phyloP scores from a whole-genome alignment of 2,113 vertebrate species.

The Atlantisia rogersi region DNA sequence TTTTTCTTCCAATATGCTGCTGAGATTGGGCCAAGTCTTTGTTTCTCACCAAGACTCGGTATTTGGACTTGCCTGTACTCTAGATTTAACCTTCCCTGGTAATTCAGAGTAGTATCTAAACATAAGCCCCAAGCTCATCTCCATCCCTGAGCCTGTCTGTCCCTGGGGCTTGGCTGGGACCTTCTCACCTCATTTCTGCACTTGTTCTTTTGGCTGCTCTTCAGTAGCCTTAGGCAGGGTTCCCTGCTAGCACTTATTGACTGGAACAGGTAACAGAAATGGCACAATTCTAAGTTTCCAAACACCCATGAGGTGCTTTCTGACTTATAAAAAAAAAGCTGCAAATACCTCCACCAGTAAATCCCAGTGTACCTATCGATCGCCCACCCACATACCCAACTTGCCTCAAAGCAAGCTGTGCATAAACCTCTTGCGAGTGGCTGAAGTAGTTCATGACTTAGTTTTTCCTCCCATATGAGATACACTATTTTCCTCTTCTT shows the following conservation, averaged over 20 bases:
- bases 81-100: background rate
- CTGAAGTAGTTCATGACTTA: background rate
- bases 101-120: background rate
- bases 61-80: background rate
- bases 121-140: background rate
- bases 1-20: background rate
- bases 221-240: background rate
- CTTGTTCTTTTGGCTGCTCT: background rate
- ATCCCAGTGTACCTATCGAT: background rate
- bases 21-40: background rate
- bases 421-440: background rate
- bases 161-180: background rate
- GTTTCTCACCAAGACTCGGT: background rate
- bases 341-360: background rate
- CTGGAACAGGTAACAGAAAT: background rate
- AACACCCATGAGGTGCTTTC: background rate
- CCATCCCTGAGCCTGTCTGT: background rate
- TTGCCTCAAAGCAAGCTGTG: background rate
- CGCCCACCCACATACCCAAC: background rate
- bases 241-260: background rate
- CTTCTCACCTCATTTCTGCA: background rate
- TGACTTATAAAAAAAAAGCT: background rate
- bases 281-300: background rate
- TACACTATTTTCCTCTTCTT: background rate
- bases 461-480: background rate